Conservation (phyloP, 2,888 invertebrate species). For the Hedychridium roseum region DNA sequence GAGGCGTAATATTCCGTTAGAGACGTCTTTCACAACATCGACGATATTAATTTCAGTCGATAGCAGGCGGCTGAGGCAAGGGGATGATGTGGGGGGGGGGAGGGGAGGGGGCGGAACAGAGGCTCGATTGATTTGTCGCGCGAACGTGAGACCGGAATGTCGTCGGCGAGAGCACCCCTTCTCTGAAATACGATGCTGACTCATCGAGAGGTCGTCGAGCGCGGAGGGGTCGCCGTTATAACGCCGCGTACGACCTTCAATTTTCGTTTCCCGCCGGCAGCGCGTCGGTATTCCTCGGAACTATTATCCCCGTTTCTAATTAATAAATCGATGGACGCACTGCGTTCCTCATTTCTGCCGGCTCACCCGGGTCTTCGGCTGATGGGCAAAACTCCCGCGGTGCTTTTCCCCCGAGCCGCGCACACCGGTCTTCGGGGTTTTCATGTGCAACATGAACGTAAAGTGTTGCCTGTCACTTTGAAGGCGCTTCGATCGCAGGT, state of each 20-base stretch:
- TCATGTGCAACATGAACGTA: conserved; percentile 34
- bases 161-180: conserved; percentile 10
- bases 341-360: not conserved
- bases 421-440: conserved; percentile 23
- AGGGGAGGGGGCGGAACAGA: too few species aligned
- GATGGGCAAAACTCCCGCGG: conserved; percentile 33
- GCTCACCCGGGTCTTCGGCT: conserved; percentile 15
- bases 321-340: not conserved
- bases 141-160: conserved; percentile 4
- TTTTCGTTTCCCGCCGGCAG: too few species aligned
- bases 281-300: too few species aligned
- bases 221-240: not conserved
- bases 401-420: conserved; percentile 17
- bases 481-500: not conserved
- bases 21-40: too few species aligned
- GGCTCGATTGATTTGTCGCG: conserved; percentile 4
- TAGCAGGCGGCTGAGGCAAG: too few species aligned
- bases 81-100: too few species aligned
- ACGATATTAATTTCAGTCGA: too few species aligned
- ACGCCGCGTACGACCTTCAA: conserved; percentile 1
- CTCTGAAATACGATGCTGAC: conserved; percentile 9
- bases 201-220: conserved; percentile 3
- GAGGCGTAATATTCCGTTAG: too few species aligned
- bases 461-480: conserved; percentile 21
- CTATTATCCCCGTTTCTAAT: not conserved